Conservation (phyloP, 1,140 invertebrate species). For the Neelides sp. region DNA sequence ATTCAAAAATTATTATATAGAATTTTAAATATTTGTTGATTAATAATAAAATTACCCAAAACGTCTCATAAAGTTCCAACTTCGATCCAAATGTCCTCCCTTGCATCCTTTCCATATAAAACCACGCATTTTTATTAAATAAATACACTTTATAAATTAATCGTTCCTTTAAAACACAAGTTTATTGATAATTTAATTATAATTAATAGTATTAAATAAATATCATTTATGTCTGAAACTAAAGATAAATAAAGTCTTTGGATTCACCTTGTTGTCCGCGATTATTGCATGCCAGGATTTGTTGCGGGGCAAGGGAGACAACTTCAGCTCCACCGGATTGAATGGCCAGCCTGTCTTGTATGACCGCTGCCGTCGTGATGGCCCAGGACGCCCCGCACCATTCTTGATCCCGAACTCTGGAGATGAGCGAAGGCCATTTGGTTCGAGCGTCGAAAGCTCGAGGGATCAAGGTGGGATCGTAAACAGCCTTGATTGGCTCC, state of each 20-base stretch:
- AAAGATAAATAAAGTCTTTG: no score
- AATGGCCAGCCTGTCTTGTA: conserved; percentile 49
- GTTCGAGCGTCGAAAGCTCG: conserved; percentile 57
- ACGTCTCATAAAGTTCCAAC: conserved; percentile 74
- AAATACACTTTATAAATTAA: no score
- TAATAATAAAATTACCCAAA: conserved; percentile 52
- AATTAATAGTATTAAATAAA: no score
- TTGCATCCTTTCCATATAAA: conserved; percentile 47
- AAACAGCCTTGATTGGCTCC: conserved; percentile 50
- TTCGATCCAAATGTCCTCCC: conserved; percentile 75
- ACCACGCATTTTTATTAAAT: not conserved
- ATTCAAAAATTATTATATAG: not conserved
- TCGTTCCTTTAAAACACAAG: no score
- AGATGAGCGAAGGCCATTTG: conserved; percentile 59
- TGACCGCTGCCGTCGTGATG: conserved; percentile 65
- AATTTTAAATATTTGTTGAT: not conserved
- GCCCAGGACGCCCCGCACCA: conserved; percentile 91
- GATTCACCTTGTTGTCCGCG: conserved; percentile 47
- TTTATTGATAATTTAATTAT: no score
- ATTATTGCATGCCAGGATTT: conserved; percentile 70
- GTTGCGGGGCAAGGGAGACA: conserved; percentile 62
- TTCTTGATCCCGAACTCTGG: conserved; percentile 66
- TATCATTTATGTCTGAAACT: no score
- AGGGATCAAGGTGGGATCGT: conserved; percentile 42
- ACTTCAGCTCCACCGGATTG: conserved; percentile 62